A percentile compares a stretch with the other conserved stretches of the same genome.
phyloP scores from a whole-genome alignment of 53 echinoderm and acorn worm genomes.

The Holothuria leucospilota region DNA sequence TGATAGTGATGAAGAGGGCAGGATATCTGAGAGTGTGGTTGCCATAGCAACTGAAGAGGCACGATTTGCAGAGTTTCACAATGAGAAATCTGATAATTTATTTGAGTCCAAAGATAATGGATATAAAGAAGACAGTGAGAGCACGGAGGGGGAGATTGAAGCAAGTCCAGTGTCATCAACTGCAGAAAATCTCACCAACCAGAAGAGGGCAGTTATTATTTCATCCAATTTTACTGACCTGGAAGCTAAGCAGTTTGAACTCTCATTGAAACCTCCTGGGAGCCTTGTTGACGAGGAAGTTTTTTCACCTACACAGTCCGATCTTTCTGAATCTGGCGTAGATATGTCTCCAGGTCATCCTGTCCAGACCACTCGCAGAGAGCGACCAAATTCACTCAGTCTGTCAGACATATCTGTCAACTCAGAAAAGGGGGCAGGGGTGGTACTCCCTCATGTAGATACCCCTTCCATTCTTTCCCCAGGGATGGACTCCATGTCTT shows the following conservation, averaged over 20 bases:
- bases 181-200: background rate
- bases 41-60: background rate
- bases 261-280: constrained; percentile 23
- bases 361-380: background rate
- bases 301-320: constrained; percentile 25
- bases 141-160: background rate
- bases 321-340: constrained; percentile 33
- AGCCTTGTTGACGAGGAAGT: constrained; percentile 18
- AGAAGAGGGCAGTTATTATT: constrained; percentile 6
- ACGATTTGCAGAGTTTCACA: background rate
- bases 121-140: background rate
- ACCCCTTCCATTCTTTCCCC: constrained; percentile 17
- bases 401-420: constrained; percentile 24
- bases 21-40: too few relatives aligned
- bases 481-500: constrained; percentile 2
- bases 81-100: background rate
- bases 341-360: constrained; percentile 25
- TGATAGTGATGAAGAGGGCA: too few relatives aligned
- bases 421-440: constrained; percentile 8
- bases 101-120: background rate
- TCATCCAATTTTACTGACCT: constrained; percentile 33
- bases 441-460: constrained; percentile 22
- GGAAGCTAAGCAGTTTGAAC: constrained; percentile 41
- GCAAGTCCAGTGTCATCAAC: background rate
- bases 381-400: constrained; percentile 34